These are phyloP conservation scores for Tetramorium simillimum DNA, from an alignment of 1,140 invertebrate species.

Conservation along the genomic window DNA sequence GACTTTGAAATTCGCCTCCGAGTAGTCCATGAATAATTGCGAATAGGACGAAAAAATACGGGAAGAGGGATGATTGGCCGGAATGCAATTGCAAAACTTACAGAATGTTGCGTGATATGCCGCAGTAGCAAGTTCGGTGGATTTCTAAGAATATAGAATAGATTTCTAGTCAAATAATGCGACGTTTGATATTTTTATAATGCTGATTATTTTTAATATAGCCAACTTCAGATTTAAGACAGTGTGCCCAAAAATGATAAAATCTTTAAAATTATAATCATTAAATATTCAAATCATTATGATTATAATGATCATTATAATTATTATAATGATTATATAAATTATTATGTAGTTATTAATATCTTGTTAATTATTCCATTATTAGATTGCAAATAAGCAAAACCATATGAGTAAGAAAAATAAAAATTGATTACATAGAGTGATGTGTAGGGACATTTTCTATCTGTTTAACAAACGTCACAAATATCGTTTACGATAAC, in stretches of 20 bases:
- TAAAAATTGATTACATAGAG: not conserved
- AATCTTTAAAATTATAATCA: not conserved
- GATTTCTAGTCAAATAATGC: not conserved
- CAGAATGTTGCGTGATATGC: constrained; percentile 12
- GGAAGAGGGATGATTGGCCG: not conserved
- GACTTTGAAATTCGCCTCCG: constrained; percentile 44
- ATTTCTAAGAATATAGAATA: not conserved
- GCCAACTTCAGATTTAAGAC: no score
- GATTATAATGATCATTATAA: no score
- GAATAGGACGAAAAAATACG: not conserved
- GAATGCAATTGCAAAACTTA: constrained; percentile 5
- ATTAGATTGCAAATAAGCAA: not conserved
- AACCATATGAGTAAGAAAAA: not conserved
- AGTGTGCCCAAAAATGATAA: not conserved
- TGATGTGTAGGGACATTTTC: not conserved
- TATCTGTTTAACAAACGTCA: not conserved
- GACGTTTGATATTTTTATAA: not conserved
- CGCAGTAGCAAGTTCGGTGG: not conserved
- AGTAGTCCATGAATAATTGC: constrained; percentile 33
- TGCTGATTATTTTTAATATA: not conserved
- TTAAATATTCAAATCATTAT: not conserved
- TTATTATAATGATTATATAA: no score
- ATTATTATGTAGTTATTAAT: not conserved
- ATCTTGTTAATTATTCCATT: not conserved
- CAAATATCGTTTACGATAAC: not conserved